Conservation (phyloP, 2,888 invertebrate species). For the Desoria tigrina region DNA sequence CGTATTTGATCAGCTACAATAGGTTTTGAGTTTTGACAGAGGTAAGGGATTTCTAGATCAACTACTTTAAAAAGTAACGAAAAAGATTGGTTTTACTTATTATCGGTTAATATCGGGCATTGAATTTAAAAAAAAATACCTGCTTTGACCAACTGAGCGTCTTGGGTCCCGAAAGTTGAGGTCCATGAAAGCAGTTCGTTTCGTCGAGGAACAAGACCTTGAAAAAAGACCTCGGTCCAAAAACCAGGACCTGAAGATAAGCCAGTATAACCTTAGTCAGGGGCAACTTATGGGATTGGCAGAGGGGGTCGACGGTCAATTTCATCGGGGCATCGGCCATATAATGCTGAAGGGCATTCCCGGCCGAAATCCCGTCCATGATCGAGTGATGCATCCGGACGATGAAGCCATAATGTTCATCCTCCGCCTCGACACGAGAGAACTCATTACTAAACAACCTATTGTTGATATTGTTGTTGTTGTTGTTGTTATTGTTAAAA, state of each 20-base stretch:
- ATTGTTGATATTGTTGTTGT: neutral
- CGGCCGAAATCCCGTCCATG: constrained; percentile 50
- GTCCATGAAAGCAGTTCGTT: constrained; percentile 50
- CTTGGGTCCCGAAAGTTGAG: constrained; percentile 48
- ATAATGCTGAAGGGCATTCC: constrained; percentile 43
- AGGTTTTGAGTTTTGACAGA: no score
- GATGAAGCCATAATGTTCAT: constrained; percentile 43
- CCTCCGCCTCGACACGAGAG: neutral
- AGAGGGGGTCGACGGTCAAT: constrained; percentile 43
- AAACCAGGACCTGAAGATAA: constrained; percentile 39
- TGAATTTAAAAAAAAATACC: constrained; percentile 22
- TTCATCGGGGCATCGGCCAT: constrained; percentile 40
- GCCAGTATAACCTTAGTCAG: constrained; percentile 32
- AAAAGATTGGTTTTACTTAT: no score
- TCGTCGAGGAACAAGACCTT: constrained; percentile 46
- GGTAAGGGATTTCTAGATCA: no score
- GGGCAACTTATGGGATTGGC: constrained; percentile 23
- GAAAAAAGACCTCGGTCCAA: constrained; percentile 45
- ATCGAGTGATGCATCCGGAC: constrained; percentile 49
- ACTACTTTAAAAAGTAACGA: no score
- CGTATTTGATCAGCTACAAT: no score
- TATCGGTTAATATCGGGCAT: no score
- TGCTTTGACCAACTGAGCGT: constrained; percentile 47
- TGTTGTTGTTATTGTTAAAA: constrained; percentile 4
- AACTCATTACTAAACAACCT: neutral